Conservation (phyloP, 2,113 vertebrate genomes). For the Apaloderma vittatum region DNA sequence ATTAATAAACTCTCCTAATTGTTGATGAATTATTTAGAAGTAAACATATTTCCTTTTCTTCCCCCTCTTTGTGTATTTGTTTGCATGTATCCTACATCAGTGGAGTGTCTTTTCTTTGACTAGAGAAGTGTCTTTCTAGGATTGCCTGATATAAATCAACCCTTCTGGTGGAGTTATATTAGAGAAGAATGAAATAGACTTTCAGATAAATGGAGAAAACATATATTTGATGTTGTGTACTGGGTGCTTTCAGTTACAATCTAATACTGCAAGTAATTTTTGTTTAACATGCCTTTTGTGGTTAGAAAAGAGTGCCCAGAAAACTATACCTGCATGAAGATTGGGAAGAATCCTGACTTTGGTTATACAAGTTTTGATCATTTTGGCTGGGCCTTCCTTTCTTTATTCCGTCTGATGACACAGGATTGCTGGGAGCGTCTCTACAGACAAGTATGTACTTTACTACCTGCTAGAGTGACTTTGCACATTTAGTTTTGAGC, state of each 20-base stretch:
- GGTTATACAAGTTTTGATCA: conserved; percentile 95
- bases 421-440: conserved; percentile 95
- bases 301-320: conserved; percentile 79
- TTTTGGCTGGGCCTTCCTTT: conserved; percentile 95
- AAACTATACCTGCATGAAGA: conserved; percentile 83
- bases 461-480: not conserved
- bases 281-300: conserved; percentile 23
- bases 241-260: not conserved
- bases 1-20: not conserved
- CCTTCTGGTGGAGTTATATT: not conserved
- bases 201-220: not conserved
- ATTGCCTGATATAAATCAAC: not conserved
- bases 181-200: not conserved
- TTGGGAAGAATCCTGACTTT: conserved; percentile 88
- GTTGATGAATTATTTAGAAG: not conserved
- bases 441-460: conserved; percentile 89
- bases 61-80: not conserved
- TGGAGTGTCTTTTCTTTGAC: not conserved
- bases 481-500: no score
- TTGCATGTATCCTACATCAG: not conserved
- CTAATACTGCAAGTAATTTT: not conserved
- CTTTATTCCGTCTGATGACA: conserved; percentile 94
- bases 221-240: not conserved
- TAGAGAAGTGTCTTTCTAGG: not conserved
- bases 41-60: not conserved